These are phyloP conservation scores for Platerodrilus igneus DNA, from an alignment of 2,888 invertebrate species.

Conservation along the genomic window DNA sequence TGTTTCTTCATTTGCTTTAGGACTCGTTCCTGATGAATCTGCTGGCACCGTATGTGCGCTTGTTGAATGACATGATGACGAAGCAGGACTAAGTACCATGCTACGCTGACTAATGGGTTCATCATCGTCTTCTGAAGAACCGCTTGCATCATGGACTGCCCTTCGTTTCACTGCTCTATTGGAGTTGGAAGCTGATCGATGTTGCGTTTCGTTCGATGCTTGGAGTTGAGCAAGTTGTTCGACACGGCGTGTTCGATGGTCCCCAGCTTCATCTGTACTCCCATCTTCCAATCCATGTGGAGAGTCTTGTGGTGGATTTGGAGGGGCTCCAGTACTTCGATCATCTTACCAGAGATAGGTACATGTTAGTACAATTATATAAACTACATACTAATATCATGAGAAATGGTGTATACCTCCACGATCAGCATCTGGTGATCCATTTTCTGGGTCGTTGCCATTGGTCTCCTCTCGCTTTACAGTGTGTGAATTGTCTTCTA, in stretches of 20 bases:
- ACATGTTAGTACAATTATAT: too few species aligned
- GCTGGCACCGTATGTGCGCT: slow-evolving; percentile 51
- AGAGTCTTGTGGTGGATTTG: slow-evolving; percentile 51
- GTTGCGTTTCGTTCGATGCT: slow-evolving; percentile 37
- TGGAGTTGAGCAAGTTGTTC: slow-evolving; percentile 54
- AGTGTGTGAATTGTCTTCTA: slow-evolving; percentile 75
- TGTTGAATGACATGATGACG: slow-evolving; percentile 61
- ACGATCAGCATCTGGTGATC: slow-evolving; percentile 81
- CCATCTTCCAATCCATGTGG: slow-evolving; percentile 43
- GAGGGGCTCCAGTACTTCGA: slow-evolving; percentile 53
- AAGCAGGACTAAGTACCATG: slow-evolving; percentile 56
- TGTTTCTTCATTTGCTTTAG: slow-evolving; percentile 49
- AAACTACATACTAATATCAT: slow-evolving; percentile 38
- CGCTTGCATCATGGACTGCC: slow-evolving; percentile 50
- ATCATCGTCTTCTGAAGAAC: slow-evolving; percentile 51
- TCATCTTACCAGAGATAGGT: slow-evolving; percentile 53
- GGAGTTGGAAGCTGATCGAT: slow-evolving; percentile 38
- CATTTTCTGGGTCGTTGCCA: slow-evolving; percentile 78
- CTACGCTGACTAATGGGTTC: slow-evolving; percentile 42
- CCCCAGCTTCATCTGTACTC: slow-evolving; percentile 47
- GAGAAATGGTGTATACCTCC: slow-evolving; percentile 54
- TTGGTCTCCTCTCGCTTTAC: slow-evolving; percentile 78
- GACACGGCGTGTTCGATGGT: slow-evolving; percentile 51
- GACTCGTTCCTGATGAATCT: slow-evolving; percentile 44
- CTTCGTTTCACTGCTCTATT: slow-evolving; percentile 60